Conservation (phyloP, 2,797 vertebrate species). For the Scomberomorus guttatus region DNA sequence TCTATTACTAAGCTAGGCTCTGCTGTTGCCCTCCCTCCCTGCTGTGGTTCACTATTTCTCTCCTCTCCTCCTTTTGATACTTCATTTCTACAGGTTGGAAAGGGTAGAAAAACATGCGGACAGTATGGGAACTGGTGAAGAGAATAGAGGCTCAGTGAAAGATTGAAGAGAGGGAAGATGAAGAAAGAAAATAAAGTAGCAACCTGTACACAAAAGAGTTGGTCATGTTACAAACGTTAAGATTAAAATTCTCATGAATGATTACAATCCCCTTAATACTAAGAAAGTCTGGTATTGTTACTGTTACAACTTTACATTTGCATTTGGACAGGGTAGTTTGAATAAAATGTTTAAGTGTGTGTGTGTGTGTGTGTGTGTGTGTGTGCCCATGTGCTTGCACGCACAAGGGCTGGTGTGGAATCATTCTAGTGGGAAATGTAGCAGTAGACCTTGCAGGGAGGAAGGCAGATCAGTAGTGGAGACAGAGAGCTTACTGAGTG, state of each 20-base stretch:
- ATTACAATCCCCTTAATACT: neutral
- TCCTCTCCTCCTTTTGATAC: conserved; percentile 37
- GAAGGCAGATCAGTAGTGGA: conserved; percentile 21
- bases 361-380: neutral
- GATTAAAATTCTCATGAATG: neutral
- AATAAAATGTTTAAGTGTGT: neutral
- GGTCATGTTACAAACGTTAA: neutral
- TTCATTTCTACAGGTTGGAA: conserved; percentile 9
- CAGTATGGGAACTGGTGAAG: conserved; percentile 1
- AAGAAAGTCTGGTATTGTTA: neutral
- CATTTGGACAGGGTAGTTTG: conserved; percentile 7
- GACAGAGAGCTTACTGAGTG: conserved; percentile 27
- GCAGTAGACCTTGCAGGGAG: neutral
- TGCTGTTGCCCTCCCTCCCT: conserved; percentile 10
- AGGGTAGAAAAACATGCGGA: neutral
- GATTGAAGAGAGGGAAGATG: neutral
- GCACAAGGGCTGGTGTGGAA: neutral
- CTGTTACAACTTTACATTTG: neutral
- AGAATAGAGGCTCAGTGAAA: conserved; percentile 1
- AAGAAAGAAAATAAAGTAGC: neutral
- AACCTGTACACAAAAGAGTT: neutral
- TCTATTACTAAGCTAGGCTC: conserved; percentile 47
- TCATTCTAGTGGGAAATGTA: neutral
- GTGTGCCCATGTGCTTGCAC: neutral
- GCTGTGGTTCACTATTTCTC: conserved; percentile 31